These are phyloP conservation scores for Chloropsis cyanopogon DNA, from an alignment of 2,113 vertebrate species.

Conservation along the genomic window DNA sequence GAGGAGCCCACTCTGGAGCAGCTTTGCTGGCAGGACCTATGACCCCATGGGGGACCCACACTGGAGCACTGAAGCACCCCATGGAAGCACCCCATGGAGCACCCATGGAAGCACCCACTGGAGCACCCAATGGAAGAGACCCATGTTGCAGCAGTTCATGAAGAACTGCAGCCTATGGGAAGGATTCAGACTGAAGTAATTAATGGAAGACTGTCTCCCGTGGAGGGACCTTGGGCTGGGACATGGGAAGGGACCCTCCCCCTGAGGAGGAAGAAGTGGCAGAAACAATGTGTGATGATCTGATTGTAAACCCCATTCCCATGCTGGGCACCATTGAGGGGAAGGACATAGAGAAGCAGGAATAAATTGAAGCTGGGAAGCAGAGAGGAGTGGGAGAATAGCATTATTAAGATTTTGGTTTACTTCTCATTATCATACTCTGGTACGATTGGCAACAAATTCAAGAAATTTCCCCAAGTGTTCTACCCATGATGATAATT, in stretches of 20 bases:
- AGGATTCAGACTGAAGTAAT: not conserved
- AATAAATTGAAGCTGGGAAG: not conserved
- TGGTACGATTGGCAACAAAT: not conserved
- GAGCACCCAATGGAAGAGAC: not conserved
- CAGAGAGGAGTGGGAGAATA: not conserved
- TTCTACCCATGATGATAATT: not conserved
- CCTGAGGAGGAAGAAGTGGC: not conserved
- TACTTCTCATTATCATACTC: not conserved
- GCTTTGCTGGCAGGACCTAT: not conserved
- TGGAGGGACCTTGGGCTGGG: not conserved
- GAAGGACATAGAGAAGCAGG: not conserved
- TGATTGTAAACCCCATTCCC: not conserved
- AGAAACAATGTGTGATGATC: not conserved
- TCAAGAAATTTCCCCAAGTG: not conserved
- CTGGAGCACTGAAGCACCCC: not conserved
- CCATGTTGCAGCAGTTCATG: fast-evolving
- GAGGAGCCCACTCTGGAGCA: not conserved
- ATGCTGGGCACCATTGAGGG: too few species aligned
- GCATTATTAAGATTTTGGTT: not conserved
- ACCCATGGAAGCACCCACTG: too few species aligned
- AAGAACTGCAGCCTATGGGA: not conserved
- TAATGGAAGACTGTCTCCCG: not conserved
- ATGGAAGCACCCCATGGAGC: too few species aligned
- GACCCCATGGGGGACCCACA: not conserved
- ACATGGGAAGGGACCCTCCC: fast-evolving